Evolutionary conservation across 1,140 invertebrate species (phyloP).

Genomic region (Pseudoatta argentina): DNA sequence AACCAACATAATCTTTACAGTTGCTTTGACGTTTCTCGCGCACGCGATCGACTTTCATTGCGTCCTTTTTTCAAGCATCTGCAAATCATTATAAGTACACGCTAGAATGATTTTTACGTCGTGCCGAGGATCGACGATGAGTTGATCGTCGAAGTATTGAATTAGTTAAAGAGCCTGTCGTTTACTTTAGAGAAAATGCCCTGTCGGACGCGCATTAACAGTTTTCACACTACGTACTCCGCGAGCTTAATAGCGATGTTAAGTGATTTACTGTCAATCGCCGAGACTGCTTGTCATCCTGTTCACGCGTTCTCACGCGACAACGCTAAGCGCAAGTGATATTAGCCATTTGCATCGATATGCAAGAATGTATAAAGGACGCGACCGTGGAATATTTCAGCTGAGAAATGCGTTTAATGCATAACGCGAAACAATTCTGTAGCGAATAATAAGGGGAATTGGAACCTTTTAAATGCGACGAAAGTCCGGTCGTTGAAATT

Average conservation of each 20-base stretch:
- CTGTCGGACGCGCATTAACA: constrained; percentile 8
- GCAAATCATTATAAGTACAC: constrained; percentile 50
- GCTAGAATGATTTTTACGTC: constrained; percentile 15
- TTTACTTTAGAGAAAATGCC: constrained; percentile 16
- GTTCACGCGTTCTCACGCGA: constrained; percentile 24
- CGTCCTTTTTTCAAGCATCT: constrained; percentile 50
- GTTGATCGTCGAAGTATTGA: not conserved
- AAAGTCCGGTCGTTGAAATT: not conserved
- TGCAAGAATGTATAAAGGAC: not conserved
- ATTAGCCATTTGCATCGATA: not conserved
- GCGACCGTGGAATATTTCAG: not conserved
- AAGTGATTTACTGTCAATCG: constrained; percentile 48
- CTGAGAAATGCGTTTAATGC: not conserved
- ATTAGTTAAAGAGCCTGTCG: constrained; percentile 21
- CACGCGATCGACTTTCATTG: constrained; percentile 32
- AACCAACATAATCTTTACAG: constrained; percentile 6
- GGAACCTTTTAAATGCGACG: not conserved
- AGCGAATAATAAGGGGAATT: not conserved
- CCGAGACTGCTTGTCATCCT: constrained; percentile 22
- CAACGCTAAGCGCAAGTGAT: constrained; percentile 28
- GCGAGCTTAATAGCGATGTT: constrained; percentile 30
- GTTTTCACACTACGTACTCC: not conserved
- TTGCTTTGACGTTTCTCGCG: constrained; percentile 22
- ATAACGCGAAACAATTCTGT: not conserved
- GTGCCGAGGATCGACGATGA: constrained; percentile 13